Evolutionary conservation across 2,888 invertebrate genomes (phyloP).

Genomic region (Caradrina clavipalpis): DNA sequence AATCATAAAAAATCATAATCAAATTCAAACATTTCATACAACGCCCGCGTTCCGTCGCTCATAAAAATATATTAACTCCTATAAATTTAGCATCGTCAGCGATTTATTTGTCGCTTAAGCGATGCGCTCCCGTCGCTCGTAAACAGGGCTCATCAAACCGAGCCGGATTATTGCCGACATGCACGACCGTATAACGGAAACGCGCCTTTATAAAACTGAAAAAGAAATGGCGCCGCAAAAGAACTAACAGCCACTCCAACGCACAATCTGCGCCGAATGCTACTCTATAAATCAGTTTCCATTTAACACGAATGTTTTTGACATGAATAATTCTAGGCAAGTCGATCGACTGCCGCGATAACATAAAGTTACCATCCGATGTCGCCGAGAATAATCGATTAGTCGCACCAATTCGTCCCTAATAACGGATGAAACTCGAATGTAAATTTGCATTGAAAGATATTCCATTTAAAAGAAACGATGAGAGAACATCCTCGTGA

Average conservation of each 20-base stretch:
- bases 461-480: slow-evolving; percentile 79
- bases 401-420: slow-evolving; percentile 54
- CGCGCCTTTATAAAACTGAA: slow-evolving; percentile 66
- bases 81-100: slow-evolving; percentile 87
- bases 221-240: slow-evolving; percentile 56
- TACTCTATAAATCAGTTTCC: slow-evolving; percentile 64
- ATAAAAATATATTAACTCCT: slow-evolving; percentile 87
- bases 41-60: slow-evolving; percentile 71
- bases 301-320: slow-evolving; percentile 66
- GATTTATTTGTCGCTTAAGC: slow-evolving; percentile 85
- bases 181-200: slow-evolving; percentile 75
- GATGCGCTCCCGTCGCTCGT: slow-evolving; percentile 82
- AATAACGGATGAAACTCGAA: slow-evolving; percentile 67
- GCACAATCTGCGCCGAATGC: slow-evolving; percentile 46
- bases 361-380: slow-evolving; percentile 58
- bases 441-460: slow-evolving; percentile 83
- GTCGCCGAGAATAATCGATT: slow-evolving; percentile 60
- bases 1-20: slow-evolving; percentile 69
- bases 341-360: slow-evolving; percentile 46
- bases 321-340: slow-evolving; percentile 66
- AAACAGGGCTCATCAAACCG: slow-evolving; percentile 84
- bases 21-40: slow-evolving; percentile 76
- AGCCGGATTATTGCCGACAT: slow-evolving; percentile 80
- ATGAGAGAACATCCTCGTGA: slow-evolving; percentile 80
- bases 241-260: slow-evolving; percentile 55